phyloP scores from a whole-genome alignment of 2,797 vertebrate species.

The Enteromius anoplus region DNA sequence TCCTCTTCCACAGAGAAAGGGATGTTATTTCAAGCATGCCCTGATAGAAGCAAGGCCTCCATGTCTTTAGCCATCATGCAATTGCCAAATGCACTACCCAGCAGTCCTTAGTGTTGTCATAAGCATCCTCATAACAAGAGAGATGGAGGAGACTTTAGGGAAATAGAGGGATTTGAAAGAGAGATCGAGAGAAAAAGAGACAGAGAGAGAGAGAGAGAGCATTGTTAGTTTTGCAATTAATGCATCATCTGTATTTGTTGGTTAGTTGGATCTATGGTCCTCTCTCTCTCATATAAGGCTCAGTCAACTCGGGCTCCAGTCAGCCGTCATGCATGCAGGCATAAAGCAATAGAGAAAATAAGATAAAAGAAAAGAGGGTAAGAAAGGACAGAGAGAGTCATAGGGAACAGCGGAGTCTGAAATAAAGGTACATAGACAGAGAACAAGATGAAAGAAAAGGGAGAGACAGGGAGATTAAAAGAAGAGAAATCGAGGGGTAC shows the following conservation, averaged over 20 bases:
- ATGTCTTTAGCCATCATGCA: conserved; percentile 78
- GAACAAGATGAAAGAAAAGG: conserved; percentile 65
- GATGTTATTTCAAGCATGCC: conserved; percentile 78
- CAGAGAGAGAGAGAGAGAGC: conserved; percentile 19
- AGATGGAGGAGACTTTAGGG: conserved; percentile 50
- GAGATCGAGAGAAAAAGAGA: conserved; percentile 22
- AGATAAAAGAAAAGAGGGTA: conserved; percentile 6
- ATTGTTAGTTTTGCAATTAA: conserved; percentile 55
- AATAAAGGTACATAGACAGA: conserved; percentile 67
- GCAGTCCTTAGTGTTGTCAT: conserved; percentile 67
- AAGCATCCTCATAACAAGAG: conserved; percentile 61
- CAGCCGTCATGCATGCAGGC: conserved; percentile 98
- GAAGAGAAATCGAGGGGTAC: conserved; percentile 64
- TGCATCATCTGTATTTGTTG: conserved; percentile 66
- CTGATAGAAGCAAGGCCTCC: conserved; percentile 68
- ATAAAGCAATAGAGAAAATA: conserved; percentile 73
- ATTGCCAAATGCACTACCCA: conserved; percentile 69
- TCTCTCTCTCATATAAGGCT: conserved; percentile 70
- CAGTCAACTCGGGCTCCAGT: conserved; percentile 66
- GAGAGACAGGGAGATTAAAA: conserved; percentile 58
- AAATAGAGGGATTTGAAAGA: conserved; percentile 46
- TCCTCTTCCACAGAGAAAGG: conserved; percentile 64
- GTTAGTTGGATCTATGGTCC: conserved; percentile 73
- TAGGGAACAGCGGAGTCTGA: conserved; percentile 60
- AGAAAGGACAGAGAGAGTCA: conserved; percentile 37